Conservation (phyloP, 2,113 vertebrate genomes). For the Narcine bancroftii region DNA sequence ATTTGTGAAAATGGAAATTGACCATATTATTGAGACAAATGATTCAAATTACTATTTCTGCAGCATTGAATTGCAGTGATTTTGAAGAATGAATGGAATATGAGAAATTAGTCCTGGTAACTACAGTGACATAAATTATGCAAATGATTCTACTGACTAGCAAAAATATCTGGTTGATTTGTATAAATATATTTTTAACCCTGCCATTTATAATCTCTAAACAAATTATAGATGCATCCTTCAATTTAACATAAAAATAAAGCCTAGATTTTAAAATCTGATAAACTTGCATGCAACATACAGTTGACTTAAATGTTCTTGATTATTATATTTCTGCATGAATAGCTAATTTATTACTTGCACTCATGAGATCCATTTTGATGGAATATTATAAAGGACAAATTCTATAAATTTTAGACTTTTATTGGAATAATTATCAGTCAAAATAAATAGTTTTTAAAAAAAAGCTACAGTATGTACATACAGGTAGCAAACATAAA, state of each 20-base stretch:
- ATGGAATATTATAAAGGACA: not conserved
- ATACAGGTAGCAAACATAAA: not conserved
- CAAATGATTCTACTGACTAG: conserved; percentile 11
- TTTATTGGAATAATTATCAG: not conserved
- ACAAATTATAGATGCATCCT: not conserved
- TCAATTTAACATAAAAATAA: not conserved
- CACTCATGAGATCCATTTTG: not conserved
- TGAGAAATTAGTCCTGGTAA: not conserved
- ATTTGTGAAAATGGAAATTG: not conserved
- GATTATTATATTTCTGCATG: not conserved
- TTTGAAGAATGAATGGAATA: conserved; percentile 1
- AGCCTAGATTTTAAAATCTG: not conserved
- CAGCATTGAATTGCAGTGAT: not conserved
- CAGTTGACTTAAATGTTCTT: not conserved
- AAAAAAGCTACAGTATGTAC: not conserved
- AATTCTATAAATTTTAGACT: not conserved
- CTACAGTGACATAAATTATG: conserved; percentile 7
- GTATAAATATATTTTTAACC: not conserved
- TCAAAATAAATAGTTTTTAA: not conserved
- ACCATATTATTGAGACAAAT: conserved; percentile 18
- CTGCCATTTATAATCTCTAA: not conserved
- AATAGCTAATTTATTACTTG: not conserved
- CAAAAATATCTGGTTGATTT: not conserved
- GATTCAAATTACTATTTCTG: conserved; percentile 16
- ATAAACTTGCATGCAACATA: not conserved